phyloP scores from a whole-genome alignment of 2,888 invertebrate species.

The Pycnomerus fuliginosus region DNA sequence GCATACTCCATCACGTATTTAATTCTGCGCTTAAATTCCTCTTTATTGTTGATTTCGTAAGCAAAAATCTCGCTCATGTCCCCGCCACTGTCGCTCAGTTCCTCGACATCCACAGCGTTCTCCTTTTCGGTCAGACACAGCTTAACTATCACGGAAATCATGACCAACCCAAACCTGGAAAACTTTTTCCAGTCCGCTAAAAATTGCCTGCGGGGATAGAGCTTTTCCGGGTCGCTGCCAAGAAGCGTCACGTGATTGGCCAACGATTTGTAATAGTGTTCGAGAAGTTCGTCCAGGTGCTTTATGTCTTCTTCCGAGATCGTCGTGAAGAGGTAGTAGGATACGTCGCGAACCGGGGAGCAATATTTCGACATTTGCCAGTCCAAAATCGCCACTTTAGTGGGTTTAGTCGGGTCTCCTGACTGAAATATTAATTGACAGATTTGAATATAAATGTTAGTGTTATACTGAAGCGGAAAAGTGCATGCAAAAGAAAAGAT shows the following conservation, averaged over 20 bases:
- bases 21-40: too few relatives aligned
- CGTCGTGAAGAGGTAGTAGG: constrained; percentile 40
- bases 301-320: constrained; percentile 31
- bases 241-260: constrained; percentile 29
- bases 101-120: constrained; percentile 15
- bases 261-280: constrained; percentile 38
- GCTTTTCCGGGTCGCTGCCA: constrained; percentile 35
- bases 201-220: constrained; percentile 37
- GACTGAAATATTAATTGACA: too few relatives aligned
- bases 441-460: too few relatives aligned
- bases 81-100: constrained; percentile 6
- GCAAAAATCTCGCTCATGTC: constrained; percentile 4
- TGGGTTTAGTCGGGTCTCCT: too few relatives aligned
- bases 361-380: constrained; percentile 29
- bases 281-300: constrained; percentile 36
- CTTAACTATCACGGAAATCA: constrained; percentile 17
- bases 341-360: constrained; percentile 39
- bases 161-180: constrained; percentile 24
- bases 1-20: too few relatives aligned
- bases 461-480: too few relatives aligned
- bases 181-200: constrained; percentile 29
- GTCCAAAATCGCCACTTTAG: too few relatives aligned
- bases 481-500: too few relatives aligned
- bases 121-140: constrained; percentile 19
- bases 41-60: constrained; percentile 1